Evolutionary conservation across 2,888 invertebrate genomes (phyloP), one percentile per base, ranked within the genome.

Genomic region (Chrysopilus asiliformis): DNA sequence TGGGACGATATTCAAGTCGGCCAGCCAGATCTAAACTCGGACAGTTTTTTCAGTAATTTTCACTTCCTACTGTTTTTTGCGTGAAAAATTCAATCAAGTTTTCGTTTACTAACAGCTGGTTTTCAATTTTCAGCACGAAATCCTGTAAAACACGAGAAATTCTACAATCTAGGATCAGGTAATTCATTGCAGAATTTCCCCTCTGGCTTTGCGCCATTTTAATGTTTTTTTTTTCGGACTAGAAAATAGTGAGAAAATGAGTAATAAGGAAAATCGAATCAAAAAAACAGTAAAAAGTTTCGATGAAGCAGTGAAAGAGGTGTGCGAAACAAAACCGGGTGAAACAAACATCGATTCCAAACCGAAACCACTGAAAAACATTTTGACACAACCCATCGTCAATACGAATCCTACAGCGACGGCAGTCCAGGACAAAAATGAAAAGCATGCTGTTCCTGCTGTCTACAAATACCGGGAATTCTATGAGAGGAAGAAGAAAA

Each of bases 1-100:
- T 59, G 60, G 61, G 55, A 58, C 39, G 49, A 55, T 32, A 49
- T 60, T 4, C 50, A 49, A 32, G 53, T 57, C 4, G 58, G 57
- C 4, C 49, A 51, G 37, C 47, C 43, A 24, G 43, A 49, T 18
- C 37, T 57, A 17, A 48, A 58, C 41, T 57, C 57, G 0, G 49
- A 53, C 30, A 49, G 53, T 25, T 57, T 55, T 34, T 58, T 56
- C 34, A 46, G 61, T 58, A 47, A 38, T 49, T 28, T 31, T n/a
- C n/a, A n/a, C 4, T 24, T 28, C 13, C 37, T n/a, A 12, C 4
- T 18, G 13, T 28, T 28, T 3, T 2, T 9, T 10, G 8, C 8
- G n/a, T n/a, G n/a, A n/a, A n/a, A n/a, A n/a, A n/a, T n/a, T n/a
- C n/a, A n/a, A n/a, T n/a, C n/a, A n/a, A n/a, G 17, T 7, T 29